phyloP scores from a whole-genome alignment of 2,797 vertebrate species.

The Hydrophis major region DNA sequence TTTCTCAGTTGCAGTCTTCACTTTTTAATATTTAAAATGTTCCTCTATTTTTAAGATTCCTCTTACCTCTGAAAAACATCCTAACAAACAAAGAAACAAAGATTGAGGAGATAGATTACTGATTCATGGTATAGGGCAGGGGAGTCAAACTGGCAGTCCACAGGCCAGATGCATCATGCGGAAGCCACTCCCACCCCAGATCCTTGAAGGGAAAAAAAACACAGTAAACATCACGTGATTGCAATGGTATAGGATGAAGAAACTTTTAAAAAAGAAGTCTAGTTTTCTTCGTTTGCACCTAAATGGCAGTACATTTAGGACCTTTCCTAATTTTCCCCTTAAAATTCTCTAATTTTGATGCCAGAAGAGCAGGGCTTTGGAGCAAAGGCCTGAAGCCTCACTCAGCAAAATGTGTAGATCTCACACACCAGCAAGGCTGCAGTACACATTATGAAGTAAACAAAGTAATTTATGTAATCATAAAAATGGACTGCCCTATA shows the following conservation, averaged over 20 bases:
- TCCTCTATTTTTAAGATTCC: neutral
- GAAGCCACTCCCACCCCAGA: too few species aligned
- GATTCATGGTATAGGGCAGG: neutral
- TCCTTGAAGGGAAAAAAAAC: too few species aligned
- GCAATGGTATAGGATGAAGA: neutral
- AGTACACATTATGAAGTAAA: neutral
- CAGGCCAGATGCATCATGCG: too few species aligned
- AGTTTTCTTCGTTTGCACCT: neutral
- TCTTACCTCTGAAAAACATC: neutral
- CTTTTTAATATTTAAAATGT: neutral
- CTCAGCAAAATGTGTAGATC: neutral
- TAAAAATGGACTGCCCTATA: neutral
- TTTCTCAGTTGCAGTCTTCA: neutral
- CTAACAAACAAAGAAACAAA: neutral
- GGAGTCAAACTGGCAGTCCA: too few species aligned
- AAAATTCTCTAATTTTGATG: neutral
- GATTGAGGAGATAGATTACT: neutral
- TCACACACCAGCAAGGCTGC: neutral
- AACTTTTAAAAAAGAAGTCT: neutral
- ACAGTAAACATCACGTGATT: too few species aligned
- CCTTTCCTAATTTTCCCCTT: neutral
- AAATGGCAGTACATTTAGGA: neutral
- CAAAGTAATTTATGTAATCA: neutral
- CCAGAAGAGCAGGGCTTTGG: neutral
- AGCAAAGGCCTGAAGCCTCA: neutral